Conservation (phyloP, 92 coral and sea anemone species). For the Paramuricea clavata region DNA sequence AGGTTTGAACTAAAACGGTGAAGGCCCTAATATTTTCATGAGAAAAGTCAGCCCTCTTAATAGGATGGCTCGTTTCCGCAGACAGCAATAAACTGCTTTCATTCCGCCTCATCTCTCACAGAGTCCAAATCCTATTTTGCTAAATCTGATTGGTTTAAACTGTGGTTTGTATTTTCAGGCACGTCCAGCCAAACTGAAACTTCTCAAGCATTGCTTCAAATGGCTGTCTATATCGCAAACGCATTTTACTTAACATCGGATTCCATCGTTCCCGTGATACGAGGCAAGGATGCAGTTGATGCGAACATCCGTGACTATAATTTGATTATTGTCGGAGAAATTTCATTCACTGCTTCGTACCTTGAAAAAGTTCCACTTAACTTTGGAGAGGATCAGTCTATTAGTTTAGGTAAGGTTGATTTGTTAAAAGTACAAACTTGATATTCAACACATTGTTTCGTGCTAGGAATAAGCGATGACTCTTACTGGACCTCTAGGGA, state of each 20-base stretch:
- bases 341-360: slow-evolving; percentile 74
- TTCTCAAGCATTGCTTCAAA: slow-evolving; percentile 60
- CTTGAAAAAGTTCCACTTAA: slow-evolving; percentile 75
- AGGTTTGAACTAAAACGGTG: not conserved
- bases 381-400: slow-evolving; percentile 48
- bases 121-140: too few relatives aligned
- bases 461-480: too few relatives aligned
- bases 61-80: not conserved
- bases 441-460: too few relatives aligned
- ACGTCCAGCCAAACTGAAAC: slow-evolving; percentile 46
- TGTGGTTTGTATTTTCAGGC: slow-evolving; percentile 55
- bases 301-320: slow-evolving; percentile 79
- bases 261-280: slow-evolving; percentile 78
- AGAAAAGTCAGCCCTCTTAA: too few relatives aligned
- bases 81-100: not conserved
- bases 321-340: slow-evolving; percentile 88
- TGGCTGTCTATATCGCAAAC: slow-evolving; percentile 93
- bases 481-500: too few relatives aligned
- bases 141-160: too few relatives aligned
- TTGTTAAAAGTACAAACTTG: not conserved
- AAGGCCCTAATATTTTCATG: not conserved
- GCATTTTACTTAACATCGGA: slow-evolving; percentile 90
- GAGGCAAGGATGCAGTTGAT: slow-evolving; percentile 70
- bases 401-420: slow-evolving; percentile 74
- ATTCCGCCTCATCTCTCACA: too few relatives aligned